Conservation (phyloP, 2,888 invertebrate species). For the Eupithecia inturbata region DNA sequence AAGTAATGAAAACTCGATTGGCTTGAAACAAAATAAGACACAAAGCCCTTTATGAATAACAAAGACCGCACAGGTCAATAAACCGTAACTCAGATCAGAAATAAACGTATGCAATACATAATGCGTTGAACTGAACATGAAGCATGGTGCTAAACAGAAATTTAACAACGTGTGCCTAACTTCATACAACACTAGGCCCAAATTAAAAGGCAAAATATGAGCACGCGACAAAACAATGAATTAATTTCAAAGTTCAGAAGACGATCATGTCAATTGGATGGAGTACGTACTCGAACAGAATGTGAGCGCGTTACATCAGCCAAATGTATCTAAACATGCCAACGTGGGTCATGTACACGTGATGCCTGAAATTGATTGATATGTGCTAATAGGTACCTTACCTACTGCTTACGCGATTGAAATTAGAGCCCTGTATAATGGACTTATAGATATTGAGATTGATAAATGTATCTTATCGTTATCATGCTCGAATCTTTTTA, state of each 20-base stretch:
- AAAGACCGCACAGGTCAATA: conserved; percentile 28
- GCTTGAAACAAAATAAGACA: conserved; percentile 18
- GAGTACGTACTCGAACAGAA: conserved; percentile 17
- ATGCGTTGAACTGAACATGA: not conserved
- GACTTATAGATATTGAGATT: not conserved
- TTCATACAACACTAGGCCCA: not conserved
- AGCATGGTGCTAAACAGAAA: not conserved
- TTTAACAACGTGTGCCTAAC: not conserved
- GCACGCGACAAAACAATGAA: conserved; percentile 5
- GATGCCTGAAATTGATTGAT: conserved; percentile 7
- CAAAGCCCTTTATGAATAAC: conserved; percentile 22
- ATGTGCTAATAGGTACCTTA: not conserved
- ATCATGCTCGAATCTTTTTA: not conserved
- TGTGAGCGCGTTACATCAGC: conserved; percentile 4
- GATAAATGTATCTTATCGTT: not conserved
- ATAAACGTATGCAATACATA: conserved; percentile 3
- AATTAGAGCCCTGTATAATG: not conserved
- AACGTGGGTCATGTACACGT: conserved; percentile 12
- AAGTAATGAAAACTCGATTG: not conserved
- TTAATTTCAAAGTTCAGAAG: conserved; percentile 21
- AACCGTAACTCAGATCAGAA: conserved; percentile 23
- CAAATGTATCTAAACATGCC: conserved; percentile 4
- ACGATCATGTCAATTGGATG: conserved; percentile 20
- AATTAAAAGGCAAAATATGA: conserved; percentile 2
- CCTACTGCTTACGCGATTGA: not conserved